These are phyloP conservation scores for Archips xylosteana DNA, from an alignment of 2,888 invertebrate species.

Conservation along the genomic window DNA sequence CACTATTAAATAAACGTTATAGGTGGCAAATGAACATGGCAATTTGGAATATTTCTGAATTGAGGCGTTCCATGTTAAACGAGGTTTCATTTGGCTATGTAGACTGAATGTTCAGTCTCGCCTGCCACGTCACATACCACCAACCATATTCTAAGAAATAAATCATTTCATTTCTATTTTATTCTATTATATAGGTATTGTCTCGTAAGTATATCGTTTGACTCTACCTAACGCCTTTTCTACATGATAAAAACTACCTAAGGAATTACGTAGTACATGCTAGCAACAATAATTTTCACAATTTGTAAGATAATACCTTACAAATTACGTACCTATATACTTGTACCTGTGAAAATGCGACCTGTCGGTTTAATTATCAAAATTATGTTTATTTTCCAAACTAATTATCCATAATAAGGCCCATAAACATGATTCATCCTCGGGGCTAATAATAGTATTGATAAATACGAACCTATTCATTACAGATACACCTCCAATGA, in stretches of 20 bases:
- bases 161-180: too few relatives aligned
- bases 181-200: too few relatives aligned
- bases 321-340: slow-evolving; percentile 5
- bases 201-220: too few relatives aligned
- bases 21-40: too few relatives aligned
- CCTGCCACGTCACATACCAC: too few relatives aligned
- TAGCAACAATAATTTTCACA: not conserved
- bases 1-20: too few relatives aligned
- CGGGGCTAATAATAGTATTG: slow-evolving; percentile 71
- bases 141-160: too few relatives aligned
- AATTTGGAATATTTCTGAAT: too few relatives aligned
- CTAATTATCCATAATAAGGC: slow-evolving; percentile 72
- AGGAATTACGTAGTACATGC: not conserved
- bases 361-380: slow-evolving; percentile 26
- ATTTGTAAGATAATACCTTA: not conserved
- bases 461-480: slow-evolving; percentile 79
- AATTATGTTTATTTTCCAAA: slow-evolving; percentile 47
- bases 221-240: too few relatives aligned
- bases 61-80: too few relatives aligned
- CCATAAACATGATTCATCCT: slow-evolving; percentile 70
- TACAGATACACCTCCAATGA: slow-evolving; percentile 60
- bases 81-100: too few relatives aligned
- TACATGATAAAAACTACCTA: not conserved
- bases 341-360: not conserved
- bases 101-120: too few relatives aligned